Base-by-base conservation (phyloP, 1,140 invertebrate species). In the Agrypnia vestita region DNA sequence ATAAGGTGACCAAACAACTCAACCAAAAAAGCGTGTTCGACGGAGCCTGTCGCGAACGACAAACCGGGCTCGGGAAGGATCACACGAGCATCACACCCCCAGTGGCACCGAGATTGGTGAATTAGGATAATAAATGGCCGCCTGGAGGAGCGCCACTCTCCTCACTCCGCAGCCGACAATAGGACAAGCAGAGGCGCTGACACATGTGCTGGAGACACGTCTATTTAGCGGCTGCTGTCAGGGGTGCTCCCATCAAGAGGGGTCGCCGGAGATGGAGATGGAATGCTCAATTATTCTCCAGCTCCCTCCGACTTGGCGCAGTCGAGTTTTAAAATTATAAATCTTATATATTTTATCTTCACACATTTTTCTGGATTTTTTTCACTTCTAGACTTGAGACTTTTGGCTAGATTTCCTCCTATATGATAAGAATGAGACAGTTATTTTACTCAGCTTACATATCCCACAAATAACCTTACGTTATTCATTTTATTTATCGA, bases 91-190 rank as follows among this genome's bases (percentile, higher is more conserved):
- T 35, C 25, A 35, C 6, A 51, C 8, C 11, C n/a, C 49, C 49
- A n/a, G n/a, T n/a, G n/a, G n/a, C n/a, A 13, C 49, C 35, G 21
- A 64, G 61, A 43, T 35, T 64, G 17, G 46, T 49, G 49, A 71
- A 71, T 71, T 53, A 71, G 35, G n/a, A 71, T 71, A 71, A 71
- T 19, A 25, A 51, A 71, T 71, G 67, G 67, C 17, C 46, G 67
- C 46, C 44, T 25, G 4, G 46, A 11, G 43, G 47, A 43, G 35
- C 46, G 47, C 21, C 67, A 49, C 19, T 19, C 17, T 51, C 47
- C 35, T 17, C n/a, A n/a, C n/a, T n/a, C n/a, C n/a, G n/a, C n/a
- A 19, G 21, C 67, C 49, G 62, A 67, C 62, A 67, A 67, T 67
- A 35, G 62, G 62, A 43, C 10, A 13, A 15, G n/a, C 13, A 67